A percentile compares a stretch with the other conserved stretches of the same genome.
Conservation (phyloP, 2,797 vertebrate genomes). For the Cynopterus sphinx region DNA sequence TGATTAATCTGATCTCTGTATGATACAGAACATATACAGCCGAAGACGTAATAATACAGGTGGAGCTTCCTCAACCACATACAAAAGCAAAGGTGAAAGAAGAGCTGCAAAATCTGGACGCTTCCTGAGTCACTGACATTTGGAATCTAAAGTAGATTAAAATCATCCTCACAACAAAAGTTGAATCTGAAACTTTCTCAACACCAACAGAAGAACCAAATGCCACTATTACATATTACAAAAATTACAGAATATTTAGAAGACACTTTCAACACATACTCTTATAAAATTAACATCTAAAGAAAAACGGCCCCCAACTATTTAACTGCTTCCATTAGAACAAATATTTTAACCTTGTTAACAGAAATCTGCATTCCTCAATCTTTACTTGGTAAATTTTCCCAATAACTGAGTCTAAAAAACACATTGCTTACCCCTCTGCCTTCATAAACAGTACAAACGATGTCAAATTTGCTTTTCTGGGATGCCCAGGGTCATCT, state of each 20-base stretch:
- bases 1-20: neutral
- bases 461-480: neutral
- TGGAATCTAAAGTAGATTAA: neutral
- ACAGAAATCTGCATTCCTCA: neutral
- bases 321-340: conserved; percentile 11
- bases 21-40: neutral
- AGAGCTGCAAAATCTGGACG: neutral
- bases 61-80: neutral
- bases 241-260: neutral
- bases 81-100: neutral
- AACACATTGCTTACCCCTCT: neutral
- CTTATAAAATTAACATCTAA: conserved; percentile 28
- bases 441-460: neutral
- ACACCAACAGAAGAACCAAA: neutral
- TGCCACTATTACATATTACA: neutral
- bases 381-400: neutral
- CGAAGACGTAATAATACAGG: neutral
- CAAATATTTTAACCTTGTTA: neutral
- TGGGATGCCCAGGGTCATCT: neutral
- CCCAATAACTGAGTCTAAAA: conserved; percentile 2
- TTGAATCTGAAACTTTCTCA: neutral
- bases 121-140: neutral
- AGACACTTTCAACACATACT: neutral
- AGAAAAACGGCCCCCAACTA: neutral
- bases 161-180: neutral